Percentiles rank a stretch among this genome's conserved stretches.
Evolutionary conservation across 2,888 invertebrate species (phyloP).

Genomic region (Dasypolia templi): DNA sequence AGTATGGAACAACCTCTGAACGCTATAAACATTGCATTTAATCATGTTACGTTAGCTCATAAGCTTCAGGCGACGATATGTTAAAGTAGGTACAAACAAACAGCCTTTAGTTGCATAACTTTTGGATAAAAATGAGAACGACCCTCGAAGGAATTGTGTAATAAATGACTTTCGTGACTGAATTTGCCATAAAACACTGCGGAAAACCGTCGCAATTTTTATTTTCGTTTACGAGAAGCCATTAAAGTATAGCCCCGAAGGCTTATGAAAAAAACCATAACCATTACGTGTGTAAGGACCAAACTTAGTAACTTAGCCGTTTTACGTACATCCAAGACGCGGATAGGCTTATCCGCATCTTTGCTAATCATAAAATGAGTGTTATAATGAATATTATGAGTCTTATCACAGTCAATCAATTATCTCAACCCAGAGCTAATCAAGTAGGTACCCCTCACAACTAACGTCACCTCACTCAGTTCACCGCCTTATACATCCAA

Average conservation of each 20-base stretch:
- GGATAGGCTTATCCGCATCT: not conserved
- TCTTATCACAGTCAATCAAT: constrained; percentile 2
- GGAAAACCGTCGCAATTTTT: not conserved
- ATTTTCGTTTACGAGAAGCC: not conserved
- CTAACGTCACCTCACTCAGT: constrained; percentile 9
- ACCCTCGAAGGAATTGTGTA: not conserved
- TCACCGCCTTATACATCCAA: not conserved
- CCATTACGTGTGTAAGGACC: not conserved
- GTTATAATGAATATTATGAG: not conserved
- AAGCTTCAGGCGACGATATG: constrained; percentile 42
- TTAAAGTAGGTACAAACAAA: constrained; percentile 14
- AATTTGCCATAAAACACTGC: not conserved
- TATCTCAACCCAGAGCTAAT: not conserved
- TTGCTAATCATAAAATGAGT: not conserved
- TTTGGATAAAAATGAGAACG: not conserved
- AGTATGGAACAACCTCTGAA: constrained; percentile 48
- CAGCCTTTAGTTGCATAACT: constrained; percentile 26
- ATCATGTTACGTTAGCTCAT: constrained; percentile 19
- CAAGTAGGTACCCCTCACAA: not conserved
- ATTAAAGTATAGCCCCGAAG: not conserved
- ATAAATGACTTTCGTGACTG: not conserved
- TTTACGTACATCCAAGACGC: not conserved
- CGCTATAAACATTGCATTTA: constrained; percentile 40
- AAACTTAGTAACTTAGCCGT: not conserved
- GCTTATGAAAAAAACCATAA: not conserved